phyloP scores from a whole-genome alignment of 2,113 vertebrate species.

The Enhydra lutris region DNA sequence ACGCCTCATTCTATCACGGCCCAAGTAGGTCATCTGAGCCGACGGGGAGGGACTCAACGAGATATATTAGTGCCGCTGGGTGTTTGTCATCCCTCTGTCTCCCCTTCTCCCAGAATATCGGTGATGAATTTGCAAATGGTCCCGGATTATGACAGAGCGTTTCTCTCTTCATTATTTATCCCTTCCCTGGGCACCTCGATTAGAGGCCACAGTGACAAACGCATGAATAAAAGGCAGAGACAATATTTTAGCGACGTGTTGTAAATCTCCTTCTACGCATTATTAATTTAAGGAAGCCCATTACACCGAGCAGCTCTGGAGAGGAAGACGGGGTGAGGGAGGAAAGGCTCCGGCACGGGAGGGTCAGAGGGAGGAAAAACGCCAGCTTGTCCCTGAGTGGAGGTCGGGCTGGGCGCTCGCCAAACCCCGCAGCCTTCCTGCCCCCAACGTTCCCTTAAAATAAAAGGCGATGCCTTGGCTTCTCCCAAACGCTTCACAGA shows the following conservation, averaged over 20 bases:
- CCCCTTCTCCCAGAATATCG: slow-evolving; percentile 77
- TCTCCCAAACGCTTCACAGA: neutral
- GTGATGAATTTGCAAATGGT: slow-evolving; percentile 89
- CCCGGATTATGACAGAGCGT: slow-evolving; percentile 82
- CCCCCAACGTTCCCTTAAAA: neutral
- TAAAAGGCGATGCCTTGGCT: neutral
- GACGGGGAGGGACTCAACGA: slow-evolving; percentile 79
- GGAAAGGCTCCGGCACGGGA: slow-evolving; percentile 43
- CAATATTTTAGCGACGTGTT: slow-evolving; percentile 81
- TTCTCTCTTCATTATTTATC: slow-evolving; percentile 86
- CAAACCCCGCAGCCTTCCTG: neutral
- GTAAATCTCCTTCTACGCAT: slow-evolving; percentile 88
- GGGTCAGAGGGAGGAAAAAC: slow-evolving; percentile 73
- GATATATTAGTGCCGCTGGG: slow-evolving; percentile 79
- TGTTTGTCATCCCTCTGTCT: slow-evolving; percentile 82
- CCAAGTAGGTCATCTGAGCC: slow-evolving; percentile 79
- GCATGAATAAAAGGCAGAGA: slow-evolving; percentile 87
- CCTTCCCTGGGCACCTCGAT: slow-evolving; percentile 81
- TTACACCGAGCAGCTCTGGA: slow-evolving; percentile 73
- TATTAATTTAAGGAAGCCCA: slow-evolving; percentile 87
- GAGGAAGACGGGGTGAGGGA: slow-evolving; percentile 73
- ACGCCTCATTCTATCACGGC: slow-evolving; percentile 77
- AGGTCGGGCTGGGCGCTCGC: neutral
- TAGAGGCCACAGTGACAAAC: slow-evolving; percentile 87
- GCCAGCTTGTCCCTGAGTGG: neutral